These are phyloP conservation scores for Oxystoma pomonae DNA, from an alignment of 2,888 invertebrate species.

Conservation along the genomic window DNA sequence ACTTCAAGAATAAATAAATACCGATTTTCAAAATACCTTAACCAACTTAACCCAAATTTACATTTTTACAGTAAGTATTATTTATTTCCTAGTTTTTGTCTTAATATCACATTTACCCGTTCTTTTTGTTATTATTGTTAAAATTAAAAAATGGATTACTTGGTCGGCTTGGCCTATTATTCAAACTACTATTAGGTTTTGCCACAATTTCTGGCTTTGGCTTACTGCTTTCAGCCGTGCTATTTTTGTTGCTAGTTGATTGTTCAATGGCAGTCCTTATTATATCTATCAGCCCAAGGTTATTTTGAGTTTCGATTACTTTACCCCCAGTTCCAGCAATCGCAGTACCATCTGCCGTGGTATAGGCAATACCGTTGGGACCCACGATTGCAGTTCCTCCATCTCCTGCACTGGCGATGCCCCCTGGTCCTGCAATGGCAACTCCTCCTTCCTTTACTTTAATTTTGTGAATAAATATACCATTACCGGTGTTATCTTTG, in stretches of 20 bases:
- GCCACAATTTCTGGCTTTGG: not conserved
- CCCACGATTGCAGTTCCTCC: slow-evolving; percentile 79
- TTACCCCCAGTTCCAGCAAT: slow-evolving; percentile 72
- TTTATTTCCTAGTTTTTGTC: not conserved
- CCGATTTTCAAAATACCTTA: too few relatives aligned
- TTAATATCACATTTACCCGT: not conserved
- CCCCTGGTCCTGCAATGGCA: slow-evolving; percentile 78
- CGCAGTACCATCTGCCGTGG: slow-evolving; percentile 69
- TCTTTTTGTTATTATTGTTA: not conserved
- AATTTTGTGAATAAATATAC: slow-evolving; percentile 65
- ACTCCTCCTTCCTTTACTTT: slow-evolving; percentile 73
- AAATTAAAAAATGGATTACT: not conserved
- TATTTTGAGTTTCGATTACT: slow-evolving; percentile 49
- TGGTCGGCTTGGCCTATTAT: not conserved
- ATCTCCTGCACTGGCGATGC: slow-evolving; percentile 73
- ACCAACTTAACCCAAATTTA: not conserved
- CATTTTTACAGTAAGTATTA: not conserved
- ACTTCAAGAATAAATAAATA: too few relatives aligned
- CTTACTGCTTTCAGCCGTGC: not conserved
- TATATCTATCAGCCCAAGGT: not conserved
- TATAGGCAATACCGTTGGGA: slow-evolving; percentile 71
- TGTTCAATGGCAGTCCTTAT: not conserved
- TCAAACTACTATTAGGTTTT: not conserved
- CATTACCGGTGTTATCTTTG: slow-evolving; percentile 51
- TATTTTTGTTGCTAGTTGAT: not conserved